Evolutionary conservation across 2,888 invertebrate genomes (phyloP).

Genomic region (Fabriciana adippe): DNA sequence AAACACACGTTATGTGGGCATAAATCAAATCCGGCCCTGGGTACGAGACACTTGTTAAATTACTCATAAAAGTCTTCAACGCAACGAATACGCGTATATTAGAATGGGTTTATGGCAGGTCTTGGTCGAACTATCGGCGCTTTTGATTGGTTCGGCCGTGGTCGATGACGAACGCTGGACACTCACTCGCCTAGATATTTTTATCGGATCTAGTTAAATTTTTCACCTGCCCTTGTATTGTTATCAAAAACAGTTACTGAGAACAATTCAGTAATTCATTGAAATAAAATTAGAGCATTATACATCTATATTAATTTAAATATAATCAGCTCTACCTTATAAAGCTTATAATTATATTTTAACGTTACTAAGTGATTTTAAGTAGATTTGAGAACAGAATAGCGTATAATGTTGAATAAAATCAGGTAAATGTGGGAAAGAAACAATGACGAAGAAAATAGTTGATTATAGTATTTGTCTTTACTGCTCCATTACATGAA

Average conservation of each 20-base stretch:
- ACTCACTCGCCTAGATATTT: conserved; percentile 20
- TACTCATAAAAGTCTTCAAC: conserved; percentile 75
- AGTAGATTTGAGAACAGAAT: conserved; percentile 50
- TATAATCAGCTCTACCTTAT: too few relatives aligned
- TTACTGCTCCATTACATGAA: not conserved
- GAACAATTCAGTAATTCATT: not conserved
- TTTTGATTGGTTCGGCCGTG: conserved; percentile 54
- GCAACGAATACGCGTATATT: conserved; percentile 70
- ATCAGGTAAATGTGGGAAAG: conserved; percentile 56
- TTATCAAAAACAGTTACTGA: not conserved
- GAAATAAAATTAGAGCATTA: not conserved
- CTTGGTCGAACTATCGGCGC: conserved; percentile 49
- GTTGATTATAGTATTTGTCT: conserved; percentile 34
- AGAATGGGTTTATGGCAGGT: conserved; percentile 62
- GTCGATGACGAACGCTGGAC: conserved; percentile 27
- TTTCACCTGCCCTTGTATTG: conserved; percentile 9
- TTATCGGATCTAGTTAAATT: conserved; percentile 18
- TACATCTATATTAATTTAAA: not conserved
- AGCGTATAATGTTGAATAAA: conserved; percentile 55
- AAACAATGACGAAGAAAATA: conserved; percentile 39
- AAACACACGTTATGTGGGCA: conserved; percentile 66
- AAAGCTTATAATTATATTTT: conserved; percentile 6
- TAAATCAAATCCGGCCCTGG: conserved; percentile 69
- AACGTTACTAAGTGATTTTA: conserved; percentile 34
- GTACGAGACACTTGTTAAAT: conserved; percentile 75